Base-by-base conservation (phyloP, 2,888 invertebrate species). In the Netelia virgata region DNA sequence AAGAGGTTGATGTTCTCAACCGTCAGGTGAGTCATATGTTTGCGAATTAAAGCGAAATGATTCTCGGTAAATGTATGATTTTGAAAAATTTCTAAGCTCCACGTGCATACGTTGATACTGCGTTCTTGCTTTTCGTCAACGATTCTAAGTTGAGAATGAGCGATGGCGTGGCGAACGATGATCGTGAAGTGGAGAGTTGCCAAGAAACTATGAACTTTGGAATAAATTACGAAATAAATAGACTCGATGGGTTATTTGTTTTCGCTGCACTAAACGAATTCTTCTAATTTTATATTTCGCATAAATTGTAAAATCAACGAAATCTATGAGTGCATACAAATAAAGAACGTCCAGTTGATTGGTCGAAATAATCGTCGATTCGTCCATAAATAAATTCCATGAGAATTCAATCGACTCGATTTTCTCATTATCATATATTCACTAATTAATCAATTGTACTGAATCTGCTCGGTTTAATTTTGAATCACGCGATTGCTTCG, bases 21-120 rank as follows among this genome's bases (percentile, higher is more conserved):
- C 94, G 96, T 90, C 96, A 97, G 96, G 97, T 97, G 95, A 94
- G 94, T 85, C 28, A 36, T 36, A 36, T 36, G 36, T 61, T 18
- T 55, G 16, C n/a, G 50, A 43, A 3, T 50, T 28, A 57, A 47
- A 43, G n/a, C 16, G 16, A 6, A 69, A 53, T 47, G 14, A 14
- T 47, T 47, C 47, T 47, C 14, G 47, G 10, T 8, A 64, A 36
- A 18, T 57, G 57, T 16, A 57, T 9, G 3, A 18, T n/a, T n/a
- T 9, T 23, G 8, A 73, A n/a, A 23, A 41, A 55, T 75, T 50
- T 55, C 11, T 55, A 23, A 61, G 50, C 61, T 1, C 3, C 72
- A 66, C 50, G 74, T 66, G 75, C 41, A 18, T n/a, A 43, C n/a
- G 53, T 43, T 50, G 18, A 36, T 57, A 76, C 53, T 43, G 82